phyloP scores from a whole-genome alignment of 37 sponge, comb jelly and placozoan genomes.

The Beroe forskalii region DNA sequence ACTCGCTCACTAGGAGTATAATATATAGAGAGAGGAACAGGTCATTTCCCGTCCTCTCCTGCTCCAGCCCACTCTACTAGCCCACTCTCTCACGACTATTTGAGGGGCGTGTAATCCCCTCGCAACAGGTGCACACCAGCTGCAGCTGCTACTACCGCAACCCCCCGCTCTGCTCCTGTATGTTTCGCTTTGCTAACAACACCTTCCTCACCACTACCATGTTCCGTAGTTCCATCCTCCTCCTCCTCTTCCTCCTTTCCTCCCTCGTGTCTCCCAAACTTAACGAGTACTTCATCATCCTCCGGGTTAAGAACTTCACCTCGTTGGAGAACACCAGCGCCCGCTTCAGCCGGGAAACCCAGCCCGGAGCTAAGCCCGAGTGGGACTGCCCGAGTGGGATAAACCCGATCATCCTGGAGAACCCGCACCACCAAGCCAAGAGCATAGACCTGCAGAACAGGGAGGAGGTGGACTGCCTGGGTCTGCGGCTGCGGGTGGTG shows the following conservation, averaged over 20 bases:
- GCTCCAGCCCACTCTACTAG: no score
- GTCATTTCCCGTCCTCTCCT: no score
- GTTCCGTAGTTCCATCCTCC: background rate
- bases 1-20: no score
- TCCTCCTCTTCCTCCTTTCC: background rate
- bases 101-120: no score
- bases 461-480: conserved; percentile 19
- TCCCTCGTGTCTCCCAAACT: background rate
- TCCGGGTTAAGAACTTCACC: background rate
- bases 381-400: conserved; percentile 33
- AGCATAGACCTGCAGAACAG: conserved; percentile 37
- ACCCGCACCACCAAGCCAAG: background rate
- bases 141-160: no score
- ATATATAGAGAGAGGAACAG: background rate
- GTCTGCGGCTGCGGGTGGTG: background rate
- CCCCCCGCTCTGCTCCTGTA: no score
- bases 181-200: no score
- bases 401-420: conserved; percentile 10
- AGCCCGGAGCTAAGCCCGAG: background rate
- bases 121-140: no score
- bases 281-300: background rate
- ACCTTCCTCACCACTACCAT: background rate
- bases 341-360: background rate
- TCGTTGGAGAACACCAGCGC: background rate
- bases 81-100: no score